Conservation (phyloP, 2,797 vertebrate genomes). For the Erpetoichthys calabaricus region DNA sequence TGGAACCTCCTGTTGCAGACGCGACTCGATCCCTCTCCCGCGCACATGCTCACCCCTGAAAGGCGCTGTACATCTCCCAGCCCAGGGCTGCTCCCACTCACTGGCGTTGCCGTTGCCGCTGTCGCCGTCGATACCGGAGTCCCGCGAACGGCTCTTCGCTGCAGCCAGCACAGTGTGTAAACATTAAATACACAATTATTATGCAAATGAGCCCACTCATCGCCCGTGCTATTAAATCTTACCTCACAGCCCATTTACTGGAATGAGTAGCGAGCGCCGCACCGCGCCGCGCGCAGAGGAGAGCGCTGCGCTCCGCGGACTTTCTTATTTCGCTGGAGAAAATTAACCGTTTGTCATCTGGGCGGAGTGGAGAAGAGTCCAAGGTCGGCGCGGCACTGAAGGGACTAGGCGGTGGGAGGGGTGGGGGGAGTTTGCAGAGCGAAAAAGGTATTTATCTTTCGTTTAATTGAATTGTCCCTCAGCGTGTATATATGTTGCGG, state of each 20-base stretch:
- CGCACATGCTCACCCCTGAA: no score
- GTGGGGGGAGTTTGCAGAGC: constrained; percentile 1
- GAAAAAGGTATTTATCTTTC: constrained; percentile 8
- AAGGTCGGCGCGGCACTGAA: not conserved
- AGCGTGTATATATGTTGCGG: no score
- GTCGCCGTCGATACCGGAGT: no score
- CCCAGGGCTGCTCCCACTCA: no score
- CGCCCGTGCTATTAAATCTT: constrained; percentile 15
- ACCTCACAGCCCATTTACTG: constrained; percentile 16
- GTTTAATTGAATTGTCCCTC: constrained; percentile 35
- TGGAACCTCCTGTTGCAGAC: no score
- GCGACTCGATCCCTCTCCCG: no score
- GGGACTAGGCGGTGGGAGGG: not conserved
- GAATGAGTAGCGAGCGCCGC: constrained; percentile 7
- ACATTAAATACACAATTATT: constrained; percentile 22
- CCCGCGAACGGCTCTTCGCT: no score
- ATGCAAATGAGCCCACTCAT: constrained; percentile 29
- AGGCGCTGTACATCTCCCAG: no score
- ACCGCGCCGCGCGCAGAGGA: not conserved
- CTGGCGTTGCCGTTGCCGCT: no score
- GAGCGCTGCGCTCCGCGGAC: not conserved
- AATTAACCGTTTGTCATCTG: constrained; percentile 1
- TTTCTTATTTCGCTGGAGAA: not conserved
- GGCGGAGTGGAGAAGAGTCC: no score
- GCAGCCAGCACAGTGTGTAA: constrained; percentile 3